Conservation (phyloP, 2,113 vertebrate species). For the Chauna torquata region DNA sequence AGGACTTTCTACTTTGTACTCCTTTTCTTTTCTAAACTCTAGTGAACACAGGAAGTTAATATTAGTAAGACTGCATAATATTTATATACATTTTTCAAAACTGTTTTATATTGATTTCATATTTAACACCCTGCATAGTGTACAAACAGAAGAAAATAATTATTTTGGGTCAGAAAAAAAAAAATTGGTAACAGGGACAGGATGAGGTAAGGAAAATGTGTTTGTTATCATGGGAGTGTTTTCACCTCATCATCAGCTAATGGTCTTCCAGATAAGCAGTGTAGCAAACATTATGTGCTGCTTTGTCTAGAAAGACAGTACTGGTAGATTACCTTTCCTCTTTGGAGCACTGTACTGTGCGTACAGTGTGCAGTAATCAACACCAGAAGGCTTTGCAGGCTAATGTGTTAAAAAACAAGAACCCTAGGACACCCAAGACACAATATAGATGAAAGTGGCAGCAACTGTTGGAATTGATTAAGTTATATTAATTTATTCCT, state of each 20-base stretch:
- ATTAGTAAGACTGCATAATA: neutral
- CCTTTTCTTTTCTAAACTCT: neutral
- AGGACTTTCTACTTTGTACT: neutral
- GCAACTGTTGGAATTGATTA: neutral
- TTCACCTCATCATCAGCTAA: neutral
- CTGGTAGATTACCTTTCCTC: neutral
- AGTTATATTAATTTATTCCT: neutral
- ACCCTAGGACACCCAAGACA: neutral
- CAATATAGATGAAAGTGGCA: neutral
- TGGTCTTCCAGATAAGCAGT: neutral
- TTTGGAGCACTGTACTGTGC: neutral
- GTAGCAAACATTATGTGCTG: neutral
- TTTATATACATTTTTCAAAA: neutral
- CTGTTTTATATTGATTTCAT: neutral
- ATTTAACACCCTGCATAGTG: neutral
- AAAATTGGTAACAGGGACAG: neutral
- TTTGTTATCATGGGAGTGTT: neutral
- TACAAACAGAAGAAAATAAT: neutral
- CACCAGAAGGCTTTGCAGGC: neutral
- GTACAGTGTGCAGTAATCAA: neutral
- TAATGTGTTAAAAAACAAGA: neutral
- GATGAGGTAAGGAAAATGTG: neutral
- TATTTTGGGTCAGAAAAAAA: neutral
- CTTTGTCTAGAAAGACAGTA: neutral
- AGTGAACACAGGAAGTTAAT: neutral